Evolutionary conservation across 2,113 vertebrate species (phyloP), one percentile per base, ranked within the genome.

Genomic region (Setophaga kirtlandii): DNA sequence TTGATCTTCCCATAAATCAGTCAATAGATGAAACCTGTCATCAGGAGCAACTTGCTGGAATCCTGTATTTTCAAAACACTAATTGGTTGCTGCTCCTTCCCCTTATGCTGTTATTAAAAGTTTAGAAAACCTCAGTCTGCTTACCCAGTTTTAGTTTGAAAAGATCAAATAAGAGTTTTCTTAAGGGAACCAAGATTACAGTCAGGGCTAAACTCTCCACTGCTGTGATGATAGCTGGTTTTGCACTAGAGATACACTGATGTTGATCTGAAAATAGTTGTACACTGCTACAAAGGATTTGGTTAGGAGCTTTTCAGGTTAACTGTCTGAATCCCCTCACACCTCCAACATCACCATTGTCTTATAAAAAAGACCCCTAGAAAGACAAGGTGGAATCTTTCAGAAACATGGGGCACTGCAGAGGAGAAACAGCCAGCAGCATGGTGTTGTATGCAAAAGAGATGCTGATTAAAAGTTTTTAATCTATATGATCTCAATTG

Each of bases 1-100:
- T 93, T 86, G 90, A 97, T 96, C 93, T 87, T 87, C 62, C 60
- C 28, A 14, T 25, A 59, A 56, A 91, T 46, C 68, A 94, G 89
- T 94, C 91, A 88, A 94, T 63, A 95, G 80, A 73, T 64, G 77
- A 90, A 86, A 53, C 56, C 46, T 94, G 69, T 88, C 94, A 52
- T 11, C 59, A 67, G 73, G 23, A 83, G 35, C 0, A 0, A 78
- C 68, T 89, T 41, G 89, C n/a, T 25, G 12, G 76, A 74, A 91
- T 89, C 47, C 69, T 79, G 44, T 42, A 11, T 68, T 92, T 87
- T 84, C 70, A 79, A 65, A 91, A 56, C 69, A 84, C 65, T 89
- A 94, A 95, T 82, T 95, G 84, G 84, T 63, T 3, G 2, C 23
- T 31, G 50, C 37, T 87, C 52, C 56, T 70, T 87, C 55, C 47